Evolutionary conservation across 1,140 invertebrate species (phyloP).

Genomic region (Campodea augens): DNA sequence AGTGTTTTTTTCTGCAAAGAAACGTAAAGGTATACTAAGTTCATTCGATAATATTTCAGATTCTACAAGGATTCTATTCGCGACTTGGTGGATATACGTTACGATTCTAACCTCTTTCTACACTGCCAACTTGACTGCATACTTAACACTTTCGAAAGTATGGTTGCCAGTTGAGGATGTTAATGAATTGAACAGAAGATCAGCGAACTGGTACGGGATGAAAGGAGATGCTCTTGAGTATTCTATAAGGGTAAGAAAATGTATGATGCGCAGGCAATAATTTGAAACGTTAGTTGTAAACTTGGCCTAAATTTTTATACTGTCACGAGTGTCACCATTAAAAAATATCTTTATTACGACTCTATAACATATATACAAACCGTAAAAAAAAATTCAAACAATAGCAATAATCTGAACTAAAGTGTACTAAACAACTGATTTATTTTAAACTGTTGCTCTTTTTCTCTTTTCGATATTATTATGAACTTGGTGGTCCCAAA

Average conservation of each 20-base stretch:
- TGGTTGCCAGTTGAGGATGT: slow-evolving; percentile 50
- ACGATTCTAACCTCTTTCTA: slow-evolving; percentile 76
- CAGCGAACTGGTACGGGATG: slow-evolving; percentile 42
- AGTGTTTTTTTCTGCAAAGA: neutral
- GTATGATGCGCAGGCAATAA: neutral
- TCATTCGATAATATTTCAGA: no score
- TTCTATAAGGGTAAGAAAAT: slow-evolving; percentile 34
- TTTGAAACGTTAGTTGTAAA: neutral
- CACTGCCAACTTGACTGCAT: slow-evolving; percentile 76
- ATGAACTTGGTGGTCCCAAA: no score
- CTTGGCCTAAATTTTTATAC: no score
- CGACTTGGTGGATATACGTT: slow-evolving; percentile 81
- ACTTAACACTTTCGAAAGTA: slow-evolving; percentile 62
- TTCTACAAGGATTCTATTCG: slow-evolving; percentile 59
- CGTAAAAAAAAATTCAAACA: no score
- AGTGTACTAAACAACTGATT: no score
- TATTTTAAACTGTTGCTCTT: no score
- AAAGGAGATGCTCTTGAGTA: slow-evolving; percentile 44
- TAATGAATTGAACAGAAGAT: slow-evolving; percentile 41
- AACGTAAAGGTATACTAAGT: no score
- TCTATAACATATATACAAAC: no score
- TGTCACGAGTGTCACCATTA: no score
- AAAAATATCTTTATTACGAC: no score
- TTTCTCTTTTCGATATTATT: no score
- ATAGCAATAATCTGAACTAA: no score